These are phyloP conservation scores for Sitodiplosis mosellana DNA, from an alignment of 1,140 invertebrate species.

Conservation along the genomic window DNA sequence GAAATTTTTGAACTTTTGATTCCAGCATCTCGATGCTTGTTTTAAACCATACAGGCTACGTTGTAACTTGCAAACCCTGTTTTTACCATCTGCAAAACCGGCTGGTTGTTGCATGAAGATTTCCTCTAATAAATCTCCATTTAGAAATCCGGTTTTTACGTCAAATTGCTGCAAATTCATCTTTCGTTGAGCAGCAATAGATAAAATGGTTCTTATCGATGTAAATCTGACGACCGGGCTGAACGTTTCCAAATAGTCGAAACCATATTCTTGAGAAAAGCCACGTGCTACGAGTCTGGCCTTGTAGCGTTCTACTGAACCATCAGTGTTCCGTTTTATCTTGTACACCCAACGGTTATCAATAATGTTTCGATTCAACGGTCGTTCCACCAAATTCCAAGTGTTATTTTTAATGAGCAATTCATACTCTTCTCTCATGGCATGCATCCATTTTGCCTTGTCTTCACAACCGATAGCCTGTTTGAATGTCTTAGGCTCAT, in stretches of 20 bases:
- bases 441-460: background rate
- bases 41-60: constrained; percentile 16
- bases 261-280: constrained; percentile 16
- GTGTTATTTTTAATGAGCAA: constrained; percentile 6
- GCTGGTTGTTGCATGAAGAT: constrained; percentile 24
- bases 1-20: constrained; percentile 14
- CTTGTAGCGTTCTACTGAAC: constrained; percentile 14
- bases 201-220: constrained; percentile 11
- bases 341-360: constrained; percentile 16
- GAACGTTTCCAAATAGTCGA: constrained; percentile 13
- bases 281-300: constrained; percentile 22
- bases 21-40: constrained; percentile 13
- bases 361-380: constrained; percentile 3
- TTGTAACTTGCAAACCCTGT: constrained; percentile 8
- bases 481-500: too few relatives aligned
- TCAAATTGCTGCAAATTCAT: constrained; percentile 10
- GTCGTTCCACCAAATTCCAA: constrained; percentile 5
- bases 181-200: constrained; percentile 4
- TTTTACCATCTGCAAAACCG: constrained; percentile 8
- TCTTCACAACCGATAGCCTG: too few relatives aligned
- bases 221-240: constrained; percentile 9
- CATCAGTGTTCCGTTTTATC: constrained; percentile 7
- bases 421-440: constrained; percentile 15
- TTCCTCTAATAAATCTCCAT: constrained; percentile 13
- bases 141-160: constrained; percentile 13